Percentiles rank a stretch among this genome's conserved stretches.
Evolutionary conservation across 2,888 invertebrate genomes (phyloP).

Genomic region (Platypus cylindrus): DNA sequence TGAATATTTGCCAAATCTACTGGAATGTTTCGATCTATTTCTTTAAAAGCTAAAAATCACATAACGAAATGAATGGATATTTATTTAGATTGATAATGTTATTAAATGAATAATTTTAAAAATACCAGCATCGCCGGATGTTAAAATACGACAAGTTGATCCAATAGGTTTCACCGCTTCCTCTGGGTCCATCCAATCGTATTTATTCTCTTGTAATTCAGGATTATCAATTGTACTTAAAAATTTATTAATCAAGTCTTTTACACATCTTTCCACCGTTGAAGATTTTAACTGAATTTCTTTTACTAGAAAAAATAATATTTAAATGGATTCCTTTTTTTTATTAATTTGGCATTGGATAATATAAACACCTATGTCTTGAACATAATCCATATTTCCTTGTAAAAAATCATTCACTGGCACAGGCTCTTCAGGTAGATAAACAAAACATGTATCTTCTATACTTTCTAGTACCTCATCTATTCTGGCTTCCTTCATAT

Average conservation of each 20-base stretch:
- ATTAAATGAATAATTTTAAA: neutral
- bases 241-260: constrained; percentile 66
- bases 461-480: constrained; percentile 55
- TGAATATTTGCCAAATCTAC: constrained; percentile 48
- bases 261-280: constrained; percentile 63
- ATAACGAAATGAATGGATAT: no score
- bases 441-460: constrained; percentile 46
- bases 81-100: neutral
- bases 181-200: constrained; percentile 51
- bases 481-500: constrained; percentile 64
- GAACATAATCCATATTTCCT: constrained; percentile 46
- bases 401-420: constrained; percentile 48
- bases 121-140: constrained; percentile 45
- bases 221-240: constrained; percentile 48
- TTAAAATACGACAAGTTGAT: constrained; percentile 43
- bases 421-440: constrained; percentile 49
- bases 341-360: neutral
- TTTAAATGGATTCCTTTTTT: neutral
- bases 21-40: constrained; percentile 46
- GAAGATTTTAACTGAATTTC: constrained; percentile 46
- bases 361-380: constrained; percentile 35
- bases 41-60: constrained; percentile 45
- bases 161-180: constrained; percentile 47
- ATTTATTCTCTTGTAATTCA: constrained; percentile 44
- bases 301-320: constrained; percentile 26